A percentile compares a stretch with the other conserved stretches of the same genome.
phyloP scores from a whole-genome alignment of 1,140 invertebrate genomes.

The Platyscapa corneri region DNA sequence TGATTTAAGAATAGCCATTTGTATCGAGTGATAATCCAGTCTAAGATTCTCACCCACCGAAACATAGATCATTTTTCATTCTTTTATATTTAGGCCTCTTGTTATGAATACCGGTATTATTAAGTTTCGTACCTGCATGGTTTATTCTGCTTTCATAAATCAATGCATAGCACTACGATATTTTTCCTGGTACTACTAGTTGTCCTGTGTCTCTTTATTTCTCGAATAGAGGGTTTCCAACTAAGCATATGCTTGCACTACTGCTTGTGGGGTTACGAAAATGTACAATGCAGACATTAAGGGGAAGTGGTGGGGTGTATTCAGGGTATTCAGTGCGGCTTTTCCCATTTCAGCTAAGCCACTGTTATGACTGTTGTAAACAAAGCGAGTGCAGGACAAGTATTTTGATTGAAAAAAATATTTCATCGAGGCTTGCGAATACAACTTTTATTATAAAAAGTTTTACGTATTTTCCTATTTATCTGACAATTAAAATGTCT shows the following conservation, averaged over 20 bases:
- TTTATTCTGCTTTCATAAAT: background rate
- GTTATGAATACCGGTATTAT: background rate
- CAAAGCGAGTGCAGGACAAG: background rate
- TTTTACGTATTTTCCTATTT: background rate
- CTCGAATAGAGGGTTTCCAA: background rate
- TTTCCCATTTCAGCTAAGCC: background rate
- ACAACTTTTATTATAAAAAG: background rate
- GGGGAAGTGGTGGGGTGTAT: background rate
- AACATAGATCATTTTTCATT: background rate
- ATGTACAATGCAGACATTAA: slow-evolving; percentile 11
- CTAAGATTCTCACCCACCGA: background rate
- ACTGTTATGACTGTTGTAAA: slow-evolving; percentile 19
- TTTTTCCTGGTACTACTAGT: slow-evolving; percentile 40
- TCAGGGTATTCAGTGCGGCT: background rate
- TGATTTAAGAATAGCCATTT: background rate
- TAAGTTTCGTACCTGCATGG: background rate
- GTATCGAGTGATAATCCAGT: background rate
- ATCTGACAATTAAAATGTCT: background rate
- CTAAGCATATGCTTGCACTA: slow-evolving; percentile 3
- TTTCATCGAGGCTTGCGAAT: background rate
- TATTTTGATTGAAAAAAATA: slow-evolving; percentile 16
- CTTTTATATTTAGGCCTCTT: background rate
- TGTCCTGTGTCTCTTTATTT: background rate
- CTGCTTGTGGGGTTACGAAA: background rate
- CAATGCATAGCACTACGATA: slow-evolving; percentile 21